Base-by-base conservation (phyloP, 2,888 invertebrate species). In the Acrobasis consociella region DNA sequence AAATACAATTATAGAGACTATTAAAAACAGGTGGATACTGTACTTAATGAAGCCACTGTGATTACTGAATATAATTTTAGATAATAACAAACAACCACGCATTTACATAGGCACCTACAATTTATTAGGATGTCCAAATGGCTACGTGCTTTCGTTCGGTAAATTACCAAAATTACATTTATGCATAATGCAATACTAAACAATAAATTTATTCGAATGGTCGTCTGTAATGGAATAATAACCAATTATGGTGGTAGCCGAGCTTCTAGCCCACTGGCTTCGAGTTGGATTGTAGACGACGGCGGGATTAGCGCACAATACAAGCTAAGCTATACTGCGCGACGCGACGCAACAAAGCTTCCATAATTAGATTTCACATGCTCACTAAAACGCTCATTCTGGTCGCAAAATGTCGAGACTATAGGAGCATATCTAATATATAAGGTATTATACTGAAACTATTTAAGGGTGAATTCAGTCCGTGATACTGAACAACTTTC, bases 211-310 rank as follows among this genome's bases (percentile, higher is more conserved):
- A 56, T 56, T 42, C 10, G 13, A 22, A 56, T 56, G 13, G 56
- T 42, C 22, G 16, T 56, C 42, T 56, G 17, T 39, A 58, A 58
- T 58, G 31, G 59, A 60, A 60, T 62, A 62, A 62, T 62, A 55
- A 49, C 42, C 62, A 55, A 55, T 62, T 62, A 62, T 49, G 31
- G 22, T n/a, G 15, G 31, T 15, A 52, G 17, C 50, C 15, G 16
- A 42, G 16, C 53, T 62, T 62, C 62, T 62, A 49, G 55, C 13
- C 49, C 55, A 49, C 22, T 62, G 62, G 55, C 49, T 62, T 62
- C 49, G 37, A 53, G 55, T 49, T 53, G 17, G 53, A 42, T 56
- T 46, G 46, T 17, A 56, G 56, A 56, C 42, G 42, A 16, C 39
- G 15, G n/a, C 10, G 38, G 42, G 46, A 46, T 46, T 46, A 46